Evolutionary conservation across 1,140 invertebrate species (phyloP), one percentile per base, ranked within the genome.

Genomic region (Dufourea novaeangliae): DNA sequence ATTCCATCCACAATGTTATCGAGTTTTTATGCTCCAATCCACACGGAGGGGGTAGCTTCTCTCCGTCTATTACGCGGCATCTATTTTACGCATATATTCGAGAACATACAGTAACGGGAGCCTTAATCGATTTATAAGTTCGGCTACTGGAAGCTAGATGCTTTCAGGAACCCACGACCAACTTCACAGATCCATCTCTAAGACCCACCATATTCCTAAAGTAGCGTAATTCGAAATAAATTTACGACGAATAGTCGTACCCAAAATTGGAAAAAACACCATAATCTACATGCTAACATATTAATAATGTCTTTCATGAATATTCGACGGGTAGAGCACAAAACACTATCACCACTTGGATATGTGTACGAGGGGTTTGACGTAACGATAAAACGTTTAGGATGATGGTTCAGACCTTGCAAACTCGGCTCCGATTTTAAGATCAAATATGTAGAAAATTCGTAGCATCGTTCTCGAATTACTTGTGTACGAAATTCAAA

Each of bases 1-100:
- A 84, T 88, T 81, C 78, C 84, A 83, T 86, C 83, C 84, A n/a
- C n/a, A 86, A 73, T 78, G 71, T 84, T 82, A 72, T 77, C 71
- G 56, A 64, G 64, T 75, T 52, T 50, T 41, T 52, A 73, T 27
- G 25, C 59, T 67, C 69, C 50, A 25, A 39, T 67, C 46, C 52
- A 70, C n/a, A 50, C 67, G 61, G 12, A 66, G 62, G 57, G n/a
- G 57, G n/a, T 39, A 67, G 25, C 54, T 37, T 50, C n/a, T 50
- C 46, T 56, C 14, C 37, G 63, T 63, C 44, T n/a, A 62, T 59
- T 22, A 57, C 54, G 37, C 41, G 46, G 70, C 54, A 79, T 71
- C 62, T 84, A 84, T 73, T 69, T 57, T 34, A 57, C 54, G 61
- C 71, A 62, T 59, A 67, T 68, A 63, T 14, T 2, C 3, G 34